Conservation (phyloP, 2,113 vertebrate genomes). For the Lepus europaeus region DNA sequence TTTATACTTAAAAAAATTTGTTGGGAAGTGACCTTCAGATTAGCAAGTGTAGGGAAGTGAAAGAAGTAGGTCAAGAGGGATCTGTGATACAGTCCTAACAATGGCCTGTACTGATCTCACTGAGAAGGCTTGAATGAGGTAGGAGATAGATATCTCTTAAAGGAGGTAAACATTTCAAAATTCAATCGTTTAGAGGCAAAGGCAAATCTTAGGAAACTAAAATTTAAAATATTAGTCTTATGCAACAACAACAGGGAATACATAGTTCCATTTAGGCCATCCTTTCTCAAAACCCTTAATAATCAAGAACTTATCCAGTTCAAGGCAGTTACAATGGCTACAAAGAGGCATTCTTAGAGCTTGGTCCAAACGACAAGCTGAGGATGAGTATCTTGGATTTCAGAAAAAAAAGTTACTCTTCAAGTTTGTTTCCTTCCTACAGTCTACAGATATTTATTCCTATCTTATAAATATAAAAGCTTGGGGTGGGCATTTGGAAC, state of each 20-base stretch:
- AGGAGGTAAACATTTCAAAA: neutral
- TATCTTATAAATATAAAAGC: neutral
- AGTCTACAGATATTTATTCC: neutral
- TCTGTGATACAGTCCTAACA: neutral
- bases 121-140: neutral
- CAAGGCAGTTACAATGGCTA: neutral
- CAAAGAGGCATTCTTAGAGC: neutral
- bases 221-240: neutral
- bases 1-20: neutral
- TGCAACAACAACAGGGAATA: neutral
- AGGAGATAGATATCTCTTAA: neutral
- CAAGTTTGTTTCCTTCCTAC: neutral
- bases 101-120: neutral
- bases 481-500: neutral
- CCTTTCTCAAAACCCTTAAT: neutral
- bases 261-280: neutral
- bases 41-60: neutral
- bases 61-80: neutral
- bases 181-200: neutral
- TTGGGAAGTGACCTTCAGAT: neutral
- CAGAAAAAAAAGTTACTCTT: constrained; percentile 25
- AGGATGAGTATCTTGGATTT: constrained; percentile 19
- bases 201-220: neutral
- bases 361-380: neutral
- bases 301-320: neutral